Conservation (phyloP, 1,140 invertebrate species). For the Chymomyza costata region DNA sequence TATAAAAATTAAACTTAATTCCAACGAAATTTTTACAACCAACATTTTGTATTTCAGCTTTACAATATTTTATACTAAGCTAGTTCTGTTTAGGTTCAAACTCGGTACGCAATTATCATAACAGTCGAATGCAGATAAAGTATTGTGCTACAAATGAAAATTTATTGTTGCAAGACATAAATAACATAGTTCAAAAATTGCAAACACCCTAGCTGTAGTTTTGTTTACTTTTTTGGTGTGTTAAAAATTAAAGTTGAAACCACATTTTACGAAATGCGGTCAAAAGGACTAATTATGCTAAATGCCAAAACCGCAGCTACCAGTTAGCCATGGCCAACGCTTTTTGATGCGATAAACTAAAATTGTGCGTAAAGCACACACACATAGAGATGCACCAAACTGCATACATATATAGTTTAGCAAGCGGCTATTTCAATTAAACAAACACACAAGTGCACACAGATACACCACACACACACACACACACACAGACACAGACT, state of each 20-base stretch:
- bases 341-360: constrained; percentile 53
- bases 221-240: constrained; percentile 13
- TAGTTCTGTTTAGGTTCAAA: no score
- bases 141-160: no score
- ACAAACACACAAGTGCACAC: constrained; percentile 25
- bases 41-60: no score
- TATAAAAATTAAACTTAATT: no score
- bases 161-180: constrained; percentile 1
- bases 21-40: no score
- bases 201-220: neutral
- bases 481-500: neutral
- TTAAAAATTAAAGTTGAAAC: constrained; percentile 26
- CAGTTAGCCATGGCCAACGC: constrained; percentile 51
- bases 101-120: no score
- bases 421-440: constrained; percentile 66
- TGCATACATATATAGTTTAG: no score
- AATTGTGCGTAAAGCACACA: constrained; percentile 40
- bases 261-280: constrained; percentile 63
- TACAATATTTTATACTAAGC: no score
- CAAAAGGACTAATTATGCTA: constrained; percentile 66
- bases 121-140: no score
- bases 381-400: no score
- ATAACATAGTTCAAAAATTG: neutral
- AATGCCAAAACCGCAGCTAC: constrained; percentile 61
- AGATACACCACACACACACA: constrained; percentile 9